These are phyloP conservation scores for Megaceryle alcyon DNA, from an alignment of 2,797 vertebrate species.

Conservation along the genomic window DNA sequence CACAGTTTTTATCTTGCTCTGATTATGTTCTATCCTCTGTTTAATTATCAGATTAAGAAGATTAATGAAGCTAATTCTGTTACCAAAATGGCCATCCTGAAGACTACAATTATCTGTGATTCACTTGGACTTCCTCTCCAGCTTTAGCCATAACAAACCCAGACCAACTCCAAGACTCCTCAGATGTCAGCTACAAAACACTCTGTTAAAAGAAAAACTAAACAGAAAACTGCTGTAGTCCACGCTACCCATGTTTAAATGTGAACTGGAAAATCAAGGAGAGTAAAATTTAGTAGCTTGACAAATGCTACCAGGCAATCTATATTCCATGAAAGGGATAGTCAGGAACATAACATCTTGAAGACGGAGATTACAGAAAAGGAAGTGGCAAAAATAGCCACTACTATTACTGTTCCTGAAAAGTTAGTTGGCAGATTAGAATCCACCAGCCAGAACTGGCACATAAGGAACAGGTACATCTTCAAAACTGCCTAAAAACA, in stretches of 20 bases:
- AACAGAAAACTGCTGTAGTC: not conserved
- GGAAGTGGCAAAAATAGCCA: conserved; percentile 55
- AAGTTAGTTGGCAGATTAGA: not conserved
- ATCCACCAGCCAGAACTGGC: not conserved
- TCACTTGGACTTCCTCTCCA: conserved; percentile 61
- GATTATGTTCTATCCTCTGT: conserved; percentile 24
- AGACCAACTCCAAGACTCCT: not conserved
- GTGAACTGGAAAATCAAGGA: not conserved
- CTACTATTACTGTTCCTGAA: conserved; percentile 51
- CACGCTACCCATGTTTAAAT: not conserved
- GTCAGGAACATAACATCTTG: not conserved
- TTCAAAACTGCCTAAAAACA: not conserved
- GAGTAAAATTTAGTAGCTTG: not conserved
- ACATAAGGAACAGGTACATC: not conserved
- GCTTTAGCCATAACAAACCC: conserved; percentile 46
- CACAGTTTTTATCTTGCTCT: not conserved
- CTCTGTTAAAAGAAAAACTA: not conserved
- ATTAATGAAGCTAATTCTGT: conserved; percentile 60
- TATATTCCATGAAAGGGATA: not conserved
- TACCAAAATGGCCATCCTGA: conserved; percentile 43
- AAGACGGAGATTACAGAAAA: conserved; percentile 18
- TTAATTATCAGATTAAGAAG: conserved; percentile 52
- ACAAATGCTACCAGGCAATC: not conserved
- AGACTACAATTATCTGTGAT: conserved; percentile 51
- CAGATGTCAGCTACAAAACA: not conserved